These are phyloP conservation scores for Picathartes gymnocephalus DNA, from an alignment of 2,113 vertebrate species.

Conservation along the genomic window DNA sequence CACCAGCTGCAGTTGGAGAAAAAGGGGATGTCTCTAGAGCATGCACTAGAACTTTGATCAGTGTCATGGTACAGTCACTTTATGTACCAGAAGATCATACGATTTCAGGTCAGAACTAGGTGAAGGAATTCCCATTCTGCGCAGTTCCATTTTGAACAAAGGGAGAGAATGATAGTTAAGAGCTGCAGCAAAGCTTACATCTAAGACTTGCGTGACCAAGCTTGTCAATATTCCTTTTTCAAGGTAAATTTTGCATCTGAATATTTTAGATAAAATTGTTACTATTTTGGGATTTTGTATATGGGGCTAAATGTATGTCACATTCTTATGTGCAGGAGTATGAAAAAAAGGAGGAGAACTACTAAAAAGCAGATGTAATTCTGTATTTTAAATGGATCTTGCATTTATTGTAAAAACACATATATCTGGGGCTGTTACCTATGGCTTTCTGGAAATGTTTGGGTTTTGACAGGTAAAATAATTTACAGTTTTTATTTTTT, in stretches of 20 bases:
- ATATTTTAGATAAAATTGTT: background rate
- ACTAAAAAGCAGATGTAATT: background rate
- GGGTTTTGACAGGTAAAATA: background rate
- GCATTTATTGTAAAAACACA: fast-evolving
- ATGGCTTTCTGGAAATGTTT: background rate
- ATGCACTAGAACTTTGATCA: background rate
- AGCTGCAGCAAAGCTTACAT: background rate
- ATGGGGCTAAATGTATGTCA: background rate
- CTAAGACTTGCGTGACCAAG: fast-evolving
- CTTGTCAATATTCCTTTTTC: background rate
- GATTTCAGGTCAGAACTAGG: background rate
- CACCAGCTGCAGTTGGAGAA: background rate
- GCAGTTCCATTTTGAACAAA: background rate
- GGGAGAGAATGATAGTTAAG: background rate
- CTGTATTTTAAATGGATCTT: background rate
- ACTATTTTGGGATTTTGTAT: background rate
- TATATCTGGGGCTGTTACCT: background rate
- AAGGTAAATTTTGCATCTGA: background rate
- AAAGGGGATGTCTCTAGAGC: background rate
- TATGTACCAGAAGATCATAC: background rate
- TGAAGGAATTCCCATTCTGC: background rate
- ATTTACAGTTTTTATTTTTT: background rate
- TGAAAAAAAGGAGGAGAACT: background rate
- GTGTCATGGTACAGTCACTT: background rate
- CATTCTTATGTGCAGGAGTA: background rate